Percentiles rank a stretch among this genome's conserved stretches.
Evolutionary conservation across 2,888 invertebrate species (phyloP).

Genomic region (Mimumesa dahlbomi): DNA sequence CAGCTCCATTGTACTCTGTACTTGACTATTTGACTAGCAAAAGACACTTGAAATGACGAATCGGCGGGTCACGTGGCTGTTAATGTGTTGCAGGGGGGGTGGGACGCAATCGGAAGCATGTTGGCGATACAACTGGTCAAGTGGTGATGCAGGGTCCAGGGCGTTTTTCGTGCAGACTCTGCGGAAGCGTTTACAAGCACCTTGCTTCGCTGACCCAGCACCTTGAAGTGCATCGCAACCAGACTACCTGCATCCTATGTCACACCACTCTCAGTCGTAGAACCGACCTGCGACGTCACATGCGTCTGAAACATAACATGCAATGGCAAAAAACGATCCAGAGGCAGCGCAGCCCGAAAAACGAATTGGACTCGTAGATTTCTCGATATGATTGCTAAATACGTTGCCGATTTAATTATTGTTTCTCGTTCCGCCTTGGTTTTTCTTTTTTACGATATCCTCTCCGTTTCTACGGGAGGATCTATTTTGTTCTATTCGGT

Average conservation of each 20-base stretch:
- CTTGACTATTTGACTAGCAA: constrained; percentile 42
- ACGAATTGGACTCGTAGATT: constrained; percentile 74
- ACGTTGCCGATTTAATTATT: constrained; percentile 16
- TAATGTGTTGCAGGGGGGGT: constrained; percentile 80
- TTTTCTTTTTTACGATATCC: too few relatives aligned
- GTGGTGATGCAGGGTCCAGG: constrained; percentile 80
- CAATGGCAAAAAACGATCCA: constrained; percentile 80
- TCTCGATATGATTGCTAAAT: neutral
- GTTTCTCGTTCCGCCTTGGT: constrained; percentile 52
- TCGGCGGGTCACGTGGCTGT: constrained; percentile 78
- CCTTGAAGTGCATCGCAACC: constrained; percentile 80
- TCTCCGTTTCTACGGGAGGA: too few relatives aligned
- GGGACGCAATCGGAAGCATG: constrained; percentile 80
- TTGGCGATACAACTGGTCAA: constrained; percentile 79
- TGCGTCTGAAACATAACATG: constrained; percentile 80
- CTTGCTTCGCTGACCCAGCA: constrained; percentile 80
- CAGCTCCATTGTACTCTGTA: constrained; percentile 32
- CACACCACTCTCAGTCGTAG: constrained; percentile 80
- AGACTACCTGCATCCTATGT: constrained; percentile 80
- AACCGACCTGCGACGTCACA: constrained; percentile 80
- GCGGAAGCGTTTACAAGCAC: constrained; percentile 80
- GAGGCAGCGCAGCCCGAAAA: constrained; percentile 76
- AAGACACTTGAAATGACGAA: constrained; percentile 61
- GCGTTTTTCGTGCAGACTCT: constrained; percentile 80
- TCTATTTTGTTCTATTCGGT: too few relatives aligned